These are phyloP conservation scores for Neotoma lepida DNA, from an alignment of 2,113 vertebrate species.

Conservation along the genomic window DNA sequence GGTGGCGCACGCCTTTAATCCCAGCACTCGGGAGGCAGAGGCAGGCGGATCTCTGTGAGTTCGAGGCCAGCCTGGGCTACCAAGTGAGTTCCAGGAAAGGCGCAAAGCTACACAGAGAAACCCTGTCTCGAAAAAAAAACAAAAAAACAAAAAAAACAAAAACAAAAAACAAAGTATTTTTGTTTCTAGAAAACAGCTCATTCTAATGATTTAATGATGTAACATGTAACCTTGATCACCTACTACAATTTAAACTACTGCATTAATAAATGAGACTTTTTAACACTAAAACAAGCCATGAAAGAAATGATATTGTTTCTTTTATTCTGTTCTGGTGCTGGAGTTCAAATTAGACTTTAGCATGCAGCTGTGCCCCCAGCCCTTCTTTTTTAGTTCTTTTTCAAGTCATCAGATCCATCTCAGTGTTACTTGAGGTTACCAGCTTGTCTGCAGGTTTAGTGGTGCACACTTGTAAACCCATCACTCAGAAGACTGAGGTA, in stretches of 20 bases:
- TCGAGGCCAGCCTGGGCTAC: too few species aligned
- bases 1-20: too few species aligned
- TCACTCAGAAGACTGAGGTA: neutral
- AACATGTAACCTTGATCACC: neutral
- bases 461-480: neutral
- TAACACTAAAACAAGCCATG: neutral
- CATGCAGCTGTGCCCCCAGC: neutral
- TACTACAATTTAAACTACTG: neutral
- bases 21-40: too few species aligned
- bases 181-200: neutral
- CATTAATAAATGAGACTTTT: neutral
- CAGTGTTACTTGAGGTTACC: neutral
- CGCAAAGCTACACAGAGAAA: too few species aligned
- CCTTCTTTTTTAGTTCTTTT: neutral
- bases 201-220: neutral
- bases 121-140: too few species aligned
- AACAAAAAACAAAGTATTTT: neutral
- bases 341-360: neutral
- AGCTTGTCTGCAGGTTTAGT: neutral
- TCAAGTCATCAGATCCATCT: neutral
- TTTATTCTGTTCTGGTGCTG: neutral
- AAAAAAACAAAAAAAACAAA: too few species aligned
- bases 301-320: neutral
- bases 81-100: too few species aligned
- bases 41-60: too few species aligned